Evolutionary conservation across 2,113 vertebrate genomes (phyloP).

Genomic region (Mungos mungo): DNA sequence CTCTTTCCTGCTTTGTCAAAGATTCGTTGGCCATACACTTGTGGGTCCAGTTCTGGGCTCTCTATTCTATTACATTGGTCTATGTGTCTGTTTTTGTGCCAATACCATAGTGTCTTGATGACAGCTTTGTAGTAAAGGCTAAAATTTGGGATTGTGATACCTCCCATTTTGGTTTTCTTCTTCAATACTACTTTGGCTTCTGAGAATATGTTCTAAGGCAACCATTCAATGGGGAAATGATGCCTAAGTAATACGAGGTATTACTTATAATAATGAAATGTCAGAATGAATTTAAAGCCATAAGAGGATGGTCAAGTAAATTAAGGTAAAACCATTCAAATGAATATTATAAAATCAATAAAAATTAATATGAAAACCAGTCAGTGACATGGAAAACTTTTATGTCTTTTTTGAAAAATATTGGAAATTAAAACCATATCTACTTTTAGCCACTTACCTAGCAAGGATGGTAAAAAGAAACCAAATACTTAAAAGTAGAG

Average conservation of each 20-base stretch:
- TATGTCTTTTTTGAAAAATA: slow-evolving; percentile 26
- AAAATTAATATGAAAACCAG: slow-evolving; percentile 25
- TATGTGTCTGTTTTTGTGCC: too few relatives aligned
- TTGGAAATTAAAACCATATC: slow-evolving; percentile 17
- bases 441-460: not conserved
- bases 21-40: too few relatives aligned
- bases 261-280: slow-evolving; percentile 51
- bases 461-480: not conserved
- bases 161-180: too few relatives aligned
- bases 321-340: slow-evolving; percentile 61
- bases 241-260: not conserved
- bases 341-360: slow-evolving; percentile 56
- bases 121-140: too few relatives aligned
- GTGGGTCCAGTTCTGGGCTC: too few relatives aligned
- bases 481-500: slow-evolving; percentile 6
- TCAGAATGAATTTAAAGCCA: slow-evolving; percentile 46
- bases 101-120: too few relatives aligned
- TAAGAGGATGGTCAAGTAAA: slow-evolving; percentile 54
- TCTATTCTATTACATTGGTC: too few relatives aligned
- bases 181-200: not conserved
- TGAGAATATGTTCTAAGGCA: slow-evolving; percentile 34
- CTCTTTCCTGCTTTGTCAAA: too few relatives aligned
- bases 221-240: slow-evolving; percentile 12
- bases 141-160: too few relatives aligned
- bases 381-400: not conserved